Percentiles rank a stretch among this genome's conserved stretches.
Evolutionary conservation across 2,888 invertebrate species (phyloP).

Genomic region (Drosophila acutilabella): DNA sequence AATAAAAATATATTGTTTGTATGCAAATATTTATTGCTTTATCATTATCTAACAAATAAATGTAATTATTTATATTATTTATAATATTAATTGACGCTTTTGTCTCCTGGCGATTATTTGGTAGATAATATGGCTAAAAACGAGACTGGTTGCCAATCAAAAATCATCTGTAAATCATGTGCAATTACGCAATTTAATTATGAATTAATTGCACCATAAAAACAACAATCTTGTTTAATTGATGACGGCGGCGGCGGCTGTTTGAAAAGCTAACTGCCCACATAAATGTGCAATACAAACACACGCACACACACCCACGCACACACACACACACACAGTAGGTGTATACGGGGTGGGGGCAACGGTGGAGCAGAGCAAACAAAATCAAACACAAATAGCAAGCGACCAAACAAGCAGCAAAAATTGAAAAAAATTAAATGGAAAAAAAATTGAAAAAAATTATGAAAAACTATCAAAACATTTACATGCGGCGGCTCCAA

Average conservation of each 20-base stretch:
- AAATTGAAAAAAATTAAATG: constrained; percentile 32
- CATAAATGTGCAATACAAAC: constrained; percentile 73
- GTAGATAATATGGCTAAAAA: constrained; percentile 12
- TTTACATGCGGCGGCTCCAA: constrained; percentile 69
- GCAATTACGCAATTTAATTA: constrained; percentile 79
- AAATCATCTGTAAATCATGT: constrained; percentile 62
- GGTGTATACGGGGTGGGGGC: constrained; percentile 33
- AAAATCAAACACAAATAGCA: constrained; percentile 71
- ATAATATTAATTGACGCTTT: neutral
- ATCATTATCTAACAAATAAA: neutral
- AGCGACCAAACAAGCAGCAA: constrained; percentile 46
- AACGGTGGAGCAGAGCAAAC: constrained; percentile 32
- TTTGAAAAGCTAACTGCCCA: constrained; percentile 71
- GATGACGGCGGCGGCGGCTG: constrained; percentile 63
- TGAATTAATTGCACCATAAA: constrained; percentile 77
- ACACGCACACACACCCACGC: constrained; percentile 35
- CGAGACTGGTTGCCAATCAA: constrained; percentile 23
- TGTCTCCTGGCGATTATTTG: neutral
- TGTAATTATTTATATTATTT: no score
- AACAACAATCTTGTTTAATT: constrained; percentile 72
- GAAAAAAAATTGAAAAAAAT: constrained; percentile 56
- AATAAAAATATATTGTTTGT: neutral
- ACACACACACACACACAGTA: constrained; percentile 7
- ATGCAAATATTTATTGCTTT: neutral
- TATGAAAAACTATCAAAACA: constrained; percentile 81